These are phyloP conservation scores for Sphecodes monilicornis DNA, from an alignment of 2,888 invertebrate genomes.

Conservation along the genomic window DNA sequence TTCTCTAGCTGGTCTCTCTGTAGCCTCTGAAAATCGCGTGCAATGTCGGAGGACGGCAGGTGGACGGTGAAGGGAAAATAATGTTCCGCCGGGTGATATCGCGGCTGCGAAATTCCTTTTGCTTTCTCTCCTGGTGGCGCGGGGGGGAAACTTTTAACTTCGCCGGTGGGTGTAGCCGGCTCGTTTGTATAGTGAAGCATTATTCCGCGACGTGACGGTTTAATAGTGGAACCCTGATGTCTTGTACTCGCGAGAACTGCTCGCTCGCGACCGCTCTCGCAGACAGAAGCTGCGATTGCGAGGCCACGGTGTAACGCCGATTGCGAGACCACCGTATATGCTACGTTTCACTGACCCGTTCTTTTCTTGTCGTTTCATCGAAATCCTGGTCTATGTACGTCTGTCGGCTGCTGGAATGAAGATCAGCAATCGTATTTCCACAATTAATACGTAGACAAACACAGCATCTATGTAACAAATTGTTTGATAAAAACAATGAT, in stretches of 20 bases:
- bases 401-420: neutral
- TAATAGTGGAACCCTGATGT: constrained; percentile 66
- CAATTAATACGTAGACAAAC: too few species aligned
- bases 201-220: constrained; percentile 70
- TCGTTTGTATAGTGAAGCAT: constrained; percentile 67
- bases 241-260: constrained; percentile 37
- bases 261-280: constrained; percentile 13
- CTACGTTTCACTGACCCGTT: constrained; percentile 6
- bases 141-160: constrained; percentile 58
- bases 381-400: neutral
- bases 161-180: constrained; percentile 67
- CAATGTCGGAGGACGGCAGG: constrained; percentile 71
- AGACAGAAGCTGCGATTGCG: constrained; percentile 57
- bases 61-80: constrained; percentile 73
- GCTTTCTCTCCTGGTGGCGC: constrained; percentile 65
- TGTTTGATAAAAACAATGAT: too few species aligned
- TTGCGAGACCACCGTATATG: constrained; percentile 35
- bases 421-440: too few species aligned
- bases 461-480: too few species aligned
- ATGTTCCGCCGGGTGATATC: constrained; percentile 70
- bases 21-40: constrained; percentile 71
- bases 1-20: constrained; percentile 29
- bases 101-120: constrained; percentile 72
- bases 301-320: constrained; percentile 29
- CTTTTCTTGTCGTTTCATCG: neutral